A percentile compares a stretch with the other conserved stretches of the same genome.
phyloP scores from a whole-genome alignment of 2,113 vertebrate genomes.

The Lucifuga dentata region DNA sequence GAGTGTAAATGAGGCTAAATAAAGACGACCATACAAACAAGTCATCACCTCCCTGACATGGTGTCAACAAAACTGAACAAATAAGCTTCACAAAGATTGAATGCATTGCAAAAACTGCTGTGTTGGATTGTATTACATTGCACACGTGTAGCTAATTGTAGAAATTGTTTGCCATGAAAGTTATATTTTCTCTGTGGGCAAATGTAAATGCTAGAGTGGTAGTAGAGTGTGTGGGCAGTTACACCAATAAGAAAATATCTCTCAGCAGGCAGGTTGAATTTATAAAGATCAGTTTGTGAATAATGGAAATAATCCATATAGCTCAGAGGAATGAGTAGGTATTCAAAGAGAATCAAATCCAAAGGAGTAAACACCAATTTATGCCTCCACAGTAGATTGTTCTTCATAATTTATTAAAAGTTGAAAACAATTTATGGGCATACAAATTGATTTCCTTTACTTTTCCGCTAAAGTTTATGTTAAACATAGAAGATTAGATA shows the following conservation, averaged over 20 bases:
- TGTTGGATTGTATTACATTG: too few relatives aligned
- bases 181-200: constrained; percentile 3
- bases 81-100: too few relatives aligned
- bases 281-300: not conserved
- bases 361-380: not conserved
- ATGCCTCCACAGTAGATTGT: not conserved
- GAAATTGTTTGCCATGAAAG: constrained; percentile 1
- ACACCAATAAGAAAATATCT: constrained; percentile 1
- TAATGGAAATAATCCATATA: not conserved
- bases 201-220: not conserved
- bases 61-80: too few relatives aligned
- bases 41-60: too few relatives aligned
- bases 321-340: not conserved
- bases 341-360: not conserved
- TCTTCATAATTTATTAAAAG: not conserved
- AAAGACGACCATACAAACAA: too few relatives aligned
- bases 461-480: not conserved
- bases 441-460: not conserved
- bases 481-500: too few relatives aligned
- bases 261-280: constrained; percentile 1
- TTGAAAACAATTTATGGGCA: not conserved
- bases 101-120: too few relatives aligned
- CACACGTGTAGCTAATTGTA: not conserved
- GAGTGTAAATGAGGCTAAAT: too few relatives aligned
- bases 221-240: not conserved